A percentile compares a stretch with the other conserved stretches of the same genome.
Conservation (phyloP, 1,140 invertebrate species). For the Musca vetustissima region DNA sequence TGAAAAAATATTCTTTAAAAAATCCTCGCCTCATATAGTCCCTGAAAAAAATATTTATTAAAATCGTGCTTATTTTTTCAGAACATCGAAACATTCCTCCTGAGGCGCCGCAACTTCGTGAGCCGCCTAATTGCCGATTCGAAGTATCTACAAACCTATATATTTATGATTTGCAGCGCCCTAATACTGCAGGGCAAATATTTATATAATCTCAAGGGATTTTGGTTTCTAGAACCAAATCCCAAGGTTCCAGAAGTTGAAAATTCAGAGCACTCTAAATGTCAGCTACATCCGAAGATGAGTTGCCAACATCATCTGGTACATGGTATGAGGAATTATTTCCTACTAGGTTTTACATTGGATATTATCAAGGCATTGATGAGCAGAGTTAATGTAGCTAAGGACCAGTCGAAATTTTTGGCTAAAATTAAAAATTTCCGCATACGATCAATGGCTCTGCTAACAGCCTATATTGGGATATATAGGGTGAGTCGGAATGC, state of each 20-base stretch:
- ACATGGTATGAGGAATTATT: conserved; percentile 36
- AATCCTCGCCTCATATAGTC: too few relatives aligned
- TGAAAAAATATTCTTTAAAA: too few relatives aligned
- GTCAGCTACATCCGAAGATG: background rate
- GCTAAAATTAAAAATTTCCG: conserved; percentile 27
- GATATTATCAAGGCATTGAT: conserved; percentile 35
- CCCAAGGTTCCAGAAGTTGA: background rate
- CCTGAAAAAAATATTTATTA: too few relatives aligned
- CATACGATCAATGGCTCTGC: conserved; percentile 32
- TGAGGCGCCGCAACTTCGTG: conserved; percentile 29
- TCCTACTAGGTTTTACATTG: conserved; percentile 34
- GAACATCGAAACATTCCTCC: conserved; percentile 35
- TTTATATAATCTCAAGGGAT: conserved; percentile 29
- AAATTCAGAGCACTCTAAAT: background rate
- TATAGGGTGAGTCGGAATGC: conserved; percentile 35
- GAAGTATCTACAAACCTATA: conserved; percentile 26
- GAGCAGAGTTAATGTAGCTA: conserved; percentile 15
- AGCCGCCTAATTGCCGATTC: conserved; percentile 29
- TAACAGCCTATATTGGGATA: conserved; percentile 37
- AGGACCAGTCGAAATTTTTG: background rate
- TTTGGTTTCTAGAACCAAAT: conserved; percentile 39
- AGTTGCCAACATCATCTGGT: conserved; percentile 24
- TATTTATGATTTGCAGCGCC: conserved; percentile 38
- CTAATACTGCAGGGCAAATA: conserved; percentile 37
- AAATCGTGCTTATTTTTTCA: too few relatives aligned